These are phyloP conservation scores for Arion vulgaris DNA, from an alignment of 1,140 invertebrate species.

Conservation along the genomic window DNA sequence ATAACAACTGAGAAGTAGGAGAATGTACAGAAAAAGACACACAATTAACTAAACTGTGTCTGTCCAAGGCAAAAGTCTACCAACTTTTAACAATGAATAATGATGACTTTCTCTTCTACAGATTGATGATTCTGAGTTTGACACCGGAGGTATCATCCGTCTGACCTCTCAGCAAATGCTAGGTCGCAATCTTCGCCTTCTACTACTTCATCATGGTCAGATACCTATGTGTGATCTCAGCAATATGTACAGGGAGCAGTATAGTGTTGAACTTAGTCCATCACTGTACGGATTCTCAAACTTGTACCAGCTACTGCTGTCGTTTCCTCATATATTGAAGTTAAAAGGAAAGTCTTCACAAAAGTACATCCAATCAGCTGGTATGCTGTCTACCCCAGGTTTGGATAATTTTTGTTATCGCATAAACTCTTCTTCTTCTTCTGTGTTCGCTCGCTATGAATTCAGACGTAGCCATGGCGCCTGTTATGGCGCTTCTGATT, in stretches of 20 bases:
- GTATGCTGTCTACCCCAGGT: constrained; percentile 16
- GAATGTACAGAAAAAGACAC: too few relatives aligned
- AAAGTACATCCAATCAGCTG: constrained; percentile 55
- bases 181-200: constrained; percentile 76
- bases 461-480: too few relatives aligned
- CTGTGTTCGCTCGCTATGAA: too few relatives aligned
- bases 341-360: constrained; percentile 67
- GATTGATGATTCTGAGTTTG: constrained; percentile 47
- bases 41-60: too few relatives aligned
- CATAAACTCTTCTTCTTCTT: too few relatives aligned
- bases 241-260: constrained; percentile 75
- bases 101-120: constrained; percentile 10
- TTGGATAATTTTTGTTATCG: too few relatives aligned
- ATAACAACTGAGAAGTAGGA: too few relatives aligned
- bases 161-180: constrained; percentile 77
- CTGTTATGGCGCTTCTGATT: too few relatives aligned
- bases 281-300: constrained; percentile 77
- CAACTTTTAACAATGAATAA: too few relatives aligned
- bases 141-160: constrained; percentile 71
- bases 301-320: constrained; percentile 74
- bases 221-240: constrained; percentile 76
- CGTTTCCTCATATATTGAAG: constrained; percentile 76
- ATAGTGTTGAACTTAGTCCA: constrained; percentile 75
- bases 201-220: constrained; percentile 76
- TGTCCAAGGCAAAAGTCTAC: too few relatives aligned